phyloP scores from a whole-genome alignment of 1,140 invertebrate genomes.

The Caligus rogercresseyi region DNA sequence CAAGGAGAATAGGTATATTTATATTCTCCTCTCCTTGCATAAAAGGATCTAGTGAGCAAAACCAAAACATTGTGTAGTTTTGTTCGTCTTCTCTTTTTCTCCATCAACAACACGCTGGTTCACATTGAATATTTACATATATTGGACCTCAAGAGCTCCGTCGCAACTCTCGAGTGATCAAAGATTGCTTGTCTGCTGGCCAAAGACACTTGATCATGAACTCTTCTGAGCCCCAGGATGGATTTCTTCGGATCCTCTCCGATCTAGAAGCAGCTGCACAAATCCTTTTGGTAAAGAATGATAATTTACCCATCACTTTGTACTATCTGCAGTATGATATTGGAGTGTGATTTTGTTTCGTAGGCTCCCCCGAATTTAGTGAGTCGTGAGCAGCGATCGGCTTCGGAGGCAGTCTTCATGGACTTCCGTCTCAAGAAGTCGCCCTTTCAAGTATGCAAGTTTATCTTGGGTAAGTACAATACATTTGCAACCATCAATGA shows the following conservation, averaged over 20 bases:
- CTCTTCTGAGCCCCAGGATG: background rate
- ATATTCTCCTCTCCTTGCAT: no score
- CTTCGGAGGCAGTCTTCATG: constrained; percentile 57
- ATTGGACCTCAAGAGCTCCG: no score
- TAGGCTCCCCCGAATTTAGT: constrained; percentile 65
- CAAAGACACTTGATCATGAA: no score
- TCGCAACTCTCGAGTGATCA: no score
- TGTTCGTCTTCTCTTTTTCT: no score
- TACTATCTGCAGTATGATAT: background rate
- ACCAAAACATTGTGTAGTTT: no score
- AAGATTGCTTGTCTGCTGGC: no score
- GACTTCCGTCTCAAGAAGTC: constrained; percentile 59
- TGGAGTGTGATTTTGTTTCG: constrained; percentile 26
- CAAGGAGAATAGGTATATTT: no score
- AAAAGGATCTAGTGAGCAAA: no score
- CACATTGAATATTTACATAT: no score
- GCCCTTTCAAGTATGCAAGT: constrained; percentile 57
- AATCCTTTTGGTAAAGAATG: constrained; percentile 42
- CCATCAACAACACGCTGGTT: no score
- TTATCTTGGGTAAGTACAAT: constrained; percentile 43
- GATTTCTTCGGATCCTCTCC: background rate
- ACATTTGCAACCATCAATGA: constrained; percentile 4
- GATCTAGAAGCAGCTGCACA: constrained; percentile 46
- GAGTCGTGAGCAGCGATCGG: constrained; percentile 50
- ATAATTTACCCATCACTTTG: background rate